Conservation (phyloP, 2,113 vertebrate genomes). For the Phylloscopus whistleri region DNA sequence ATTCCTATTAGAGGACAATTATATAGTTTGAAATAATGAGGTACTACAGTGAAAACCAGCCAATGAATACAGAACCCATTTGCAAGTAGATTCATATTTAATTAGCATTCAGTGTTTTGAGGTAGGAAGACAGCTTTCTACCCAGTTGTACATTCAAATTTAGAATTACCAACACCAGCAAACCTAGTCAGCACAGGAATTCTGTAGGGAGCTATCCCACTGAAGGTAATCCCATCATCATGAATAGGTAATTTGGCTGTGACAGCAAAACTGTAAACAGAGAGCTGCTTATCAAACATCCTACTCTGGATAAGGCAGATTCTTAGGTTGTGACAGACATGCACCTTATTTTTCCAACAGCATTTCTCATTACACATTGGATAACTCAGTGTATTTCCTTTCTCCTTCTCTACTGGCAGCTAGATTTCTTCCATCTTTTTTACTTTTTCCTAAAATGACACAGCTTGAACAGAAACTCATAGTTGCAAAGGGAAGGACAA, state of each 20-base stretch:
- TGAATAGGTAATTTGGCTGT: neutral
- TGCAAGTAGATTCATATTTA: neutral
- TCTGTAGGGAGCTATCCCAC: neutral
- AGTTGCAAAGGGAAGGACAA: neutral
- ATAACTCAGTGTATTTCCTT: neutral
- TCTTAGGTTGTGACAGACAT: neutral
- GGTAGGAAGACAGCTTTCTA: neutral
- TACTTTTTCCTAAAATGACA: neutral
- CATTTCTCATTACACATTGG: neutral
- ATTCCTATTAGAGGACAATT: constrained; percentile 21
- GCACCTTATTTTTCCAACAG: neutral
- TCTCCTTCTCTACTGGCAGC: neutral
- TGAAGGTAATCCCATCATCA: neutral
- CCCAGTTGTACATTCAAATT: neutral
- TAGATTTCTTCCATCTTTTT: neutral
- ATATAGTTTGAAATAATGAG: constrained; percentile 17
- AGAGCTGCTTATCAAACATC: neutral
- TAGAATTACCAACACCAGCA: neutral
- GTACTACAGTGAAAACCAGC: neutral
- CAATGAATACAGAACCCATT: constrained; percentile 3
- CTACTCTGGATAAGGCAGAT: neutral
- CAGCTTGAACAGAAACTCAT: neutral
- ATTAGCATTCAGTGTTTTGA: neutral
- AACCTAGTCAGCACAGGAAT: neutral
- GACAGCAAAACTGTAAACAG: neutral